Percentiles rank a stretch among this genome's conserved stretches.
Conservation (phyloP, 2,888 invertebrate species). For the Euclidia mi region DNA sequence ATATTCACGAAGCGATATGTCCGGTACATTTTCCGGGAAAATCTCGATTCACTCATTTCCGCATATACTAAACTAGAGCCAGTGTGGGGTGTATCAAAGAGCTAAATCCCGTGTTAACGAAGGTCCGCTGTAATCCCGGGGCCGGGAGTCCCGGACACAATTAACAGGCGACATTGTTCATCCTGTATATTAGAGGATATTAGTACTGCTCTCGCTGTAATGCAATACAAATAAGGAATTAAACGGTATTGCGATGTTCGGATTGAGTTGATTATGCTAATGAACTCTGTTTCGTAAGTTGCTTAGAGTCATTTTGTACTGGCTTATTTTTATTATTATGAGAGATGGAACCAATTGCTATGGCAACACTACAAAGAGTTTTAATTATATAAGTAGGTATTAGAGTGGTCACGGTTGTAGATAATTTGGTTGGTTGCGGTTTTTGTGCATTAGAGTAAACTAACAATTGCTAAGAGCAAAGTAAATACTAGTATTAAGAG, state of each 20-base stretch:
- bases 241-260: neutral
- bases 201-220: neutral
- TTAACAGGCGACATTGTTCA: slow-evolving; percentile 70
- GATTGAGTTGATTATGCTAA: neutral
- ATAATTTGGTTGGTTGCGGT: no score
- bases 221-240: slow-evolving; percentile 9
- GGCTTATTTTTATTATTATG: no score
- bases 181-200: slow-evolving; percentile 46
- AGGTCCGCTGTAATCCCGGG: slow-evolving; percentile 72
- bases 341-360: no score
- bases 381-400: no score
- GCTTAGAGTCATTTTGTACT: no score
- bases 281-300: neutral
- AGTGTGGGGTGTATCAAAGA: slow-evolving; percentile 64
- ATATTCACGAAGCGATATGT: slow-evolving; percentile 24
- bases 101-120: slow-evolving; percentile 79
- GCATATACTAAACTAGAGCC: slow-evolving; percentile 47
- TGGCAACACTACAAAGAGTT: no score
- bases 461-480: no score
- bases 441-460: no score
- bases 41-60: slow-evolving; percentile 40
- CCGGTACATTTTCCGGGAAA: slow-evolving; percentile 28
- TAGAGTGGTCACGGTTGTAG: no score
- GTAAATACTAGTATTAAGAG: no score
- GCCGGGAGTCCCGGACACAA: slow-evolving; percentile 67